A percentile compares a stretch with the other conserved stretches of the same genome.
Conservation (phyloP, 2,888 invertebrate species). For the Parnassius apollo region DNA sequence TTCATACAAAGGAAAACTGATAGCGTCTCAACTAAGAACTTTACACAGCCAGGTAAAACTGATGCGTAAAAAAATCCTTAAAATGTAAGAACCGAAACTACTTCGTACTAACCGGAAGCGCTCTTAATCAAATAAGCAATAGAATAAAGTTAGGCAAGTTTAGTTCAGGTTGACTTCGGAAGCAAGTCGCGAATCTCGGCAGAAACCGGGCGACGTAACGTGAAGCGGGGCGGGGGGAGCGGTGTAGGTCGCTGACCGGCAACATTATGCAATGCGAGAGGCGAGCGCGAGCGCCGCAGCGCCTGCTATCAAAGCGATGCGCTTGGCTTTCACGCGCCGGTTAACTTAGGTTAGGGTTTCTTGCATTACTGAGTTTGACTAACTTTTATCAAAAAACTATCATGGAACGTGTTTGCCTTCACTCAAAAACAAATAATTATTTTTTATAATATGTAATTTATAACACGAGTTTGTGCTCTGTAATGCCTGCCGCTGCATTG, state of each 20-base stretch:
- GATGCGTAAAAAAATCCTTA: no score
- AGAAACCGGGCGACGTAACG: constrained; percentile 14
- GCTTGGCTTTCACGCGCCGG: constrained; percentile 22
- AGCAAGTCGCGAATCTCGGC: constrained; percentile 22
- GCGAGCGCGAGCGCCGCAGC: constrained; percentile 1
- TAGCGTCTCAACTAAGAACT: no score
- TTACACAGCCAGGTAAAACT: no score
- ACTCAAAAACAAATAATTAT: no score
- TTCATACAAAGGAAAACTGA: no score
- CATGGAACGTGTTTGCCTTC: no score
- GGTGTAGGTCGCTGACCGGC: constrained; percentile 35
- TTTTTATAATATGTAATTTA: no score
- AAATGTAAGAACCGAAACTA: no score
- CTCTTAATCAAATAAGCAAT: not conserved
- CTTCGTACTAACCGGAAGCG: no score
- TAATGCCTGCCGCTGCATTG: no score
- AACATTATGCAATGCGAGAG: constrained; percentile 36
- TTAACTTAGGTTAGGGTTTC: constrained; percentile 35
- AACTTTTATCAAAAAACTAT: not conserved
- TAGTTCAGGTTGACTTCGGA: constrained; percentile 12
- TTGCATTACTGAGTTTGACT: no score
- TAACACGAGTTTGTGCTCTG: no score
- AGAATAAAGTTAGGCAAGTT: constrained; percentile 1
- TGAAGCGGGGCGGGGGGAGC: constrained; percentile 29
- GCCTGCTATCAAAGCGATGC: constrained; percentile 1